phyloP scores from a whole-genome alignment of 1,140 invertebrate species.

The Euura lappo region DNA sequence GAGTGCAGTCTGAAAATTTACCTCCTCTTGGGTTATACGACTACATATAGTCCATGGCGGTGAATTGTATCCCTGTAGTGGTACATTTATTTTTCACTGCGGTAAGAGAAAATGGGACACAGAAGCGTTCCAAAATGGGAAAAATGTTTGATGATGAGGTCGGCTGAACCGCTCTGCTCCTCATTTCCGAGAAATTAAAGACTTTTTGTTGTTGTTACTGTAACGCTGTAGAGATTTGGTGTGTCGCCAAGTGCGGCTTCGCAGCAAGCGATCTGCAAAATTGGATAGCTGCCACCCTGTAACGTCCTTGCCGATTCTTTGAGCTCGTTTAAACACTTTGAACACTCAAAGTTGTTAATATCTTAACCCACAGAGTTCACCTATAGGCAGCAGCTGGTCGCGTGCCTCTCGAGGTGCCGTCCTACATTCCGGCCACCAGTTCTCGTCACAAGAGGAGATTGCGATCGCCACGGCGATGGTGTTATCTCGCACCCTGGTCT shows the following conservation, averaged over 20 bases:
- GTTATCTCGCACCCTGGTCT: not conserved
- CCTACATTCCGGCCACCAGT: not conserved
- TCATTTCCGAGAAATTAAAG: too few species aligned
- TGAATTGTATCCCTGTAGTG: too few species aligned
- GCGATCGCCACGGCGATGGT: not conserved
- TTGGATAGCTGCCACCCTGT: not conserved
- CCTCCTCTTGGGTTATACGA: too few species aligned
- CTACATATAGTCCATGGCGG: too few species aligned
- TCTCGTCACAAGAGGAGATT: not conserved
- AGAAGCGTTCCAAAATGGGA: too few species aligned
- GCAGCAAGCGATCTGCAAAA: not conserved
- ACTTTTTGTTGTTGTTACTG: too few species aligned
- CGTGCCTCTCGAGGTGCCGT: not conserved
- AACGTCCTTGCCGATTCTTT: not conserved
- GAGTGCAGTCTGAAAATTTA: too few species aligned
- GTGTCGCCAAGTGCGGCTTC: not conserved
- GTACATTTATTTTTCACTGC: too few species aligned
- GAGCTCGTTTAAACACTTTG: constrained; percentile 1
- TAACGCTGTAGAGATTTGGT: not conserved
- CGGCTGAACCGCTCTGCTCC: too few species aligned
- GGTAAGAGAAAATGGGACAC: too few species aligned
- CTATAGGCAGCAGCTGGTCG: not conserved
- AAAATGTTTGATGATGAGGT: too few species aligned
- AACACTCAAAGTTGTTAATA: not conserved
- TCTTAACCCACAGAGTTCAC: not conserved